phyloP scores from a whole-genome alignment of 2,888 invertebrate genomes.

The Temnothorax ravouxi region DNA sequence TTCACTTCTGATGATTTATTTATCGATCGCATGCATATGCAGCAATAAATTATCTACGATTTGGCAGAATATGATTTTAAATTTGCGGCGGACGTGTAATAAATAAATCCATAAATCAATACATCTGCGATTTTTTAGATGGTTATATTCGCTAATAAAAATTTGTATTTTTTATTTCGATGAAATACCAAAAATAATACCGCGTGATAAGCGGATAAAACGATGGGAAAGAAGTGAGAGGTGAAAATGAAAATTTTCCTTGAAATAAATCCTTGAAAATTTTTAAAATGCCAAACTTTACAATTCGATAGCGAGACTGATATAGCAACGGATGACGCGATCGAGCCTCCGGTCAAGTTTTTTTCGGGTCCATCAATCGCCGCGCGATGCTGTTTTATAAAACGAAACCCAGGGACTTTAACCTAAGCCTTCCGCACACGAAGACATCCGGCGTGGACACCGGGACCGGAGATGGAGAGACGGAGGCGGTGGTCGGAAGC shows the following conservation, averaged over 20 bases:
- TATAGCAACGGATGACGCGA: not conserved
- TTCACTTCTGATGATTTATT: slow-evolving; percentile 37
- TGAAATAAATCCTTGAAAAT: slow-evolving; percentile 9
- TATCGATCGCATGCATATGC: not conserved
- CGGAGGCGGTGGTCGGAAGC: slow-evolving; percentile 14
- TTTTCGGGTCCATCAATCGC: slow-evolving; percentile 60
- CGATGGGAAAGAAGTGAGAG: not conserved
- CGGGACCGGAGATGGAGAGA: not conserved
- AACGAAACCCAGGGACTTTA: slow-evolving; percentile 67
- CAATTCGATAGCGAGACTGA: not conserved
- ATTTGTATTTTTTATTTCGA: not conserved
- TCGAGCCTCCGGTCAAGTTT: slow-evolving; percentile 12
- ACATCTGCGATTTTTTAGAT: not conserved
- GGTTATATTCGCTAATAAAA: not conserved
- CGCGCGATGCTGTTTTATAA: slow-evolving; percentile 71
- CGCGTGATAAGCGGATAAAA: not conserved
- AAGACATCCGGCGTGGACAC: slow-evolving; percentile 11
- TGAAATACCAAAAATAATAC: not conserved
- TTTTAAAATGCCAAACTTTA: slow-evolving; percentile 35
- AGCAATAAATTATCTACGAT: slow-evolving; percentile 14
- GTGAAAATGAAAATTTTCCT: not conserved
- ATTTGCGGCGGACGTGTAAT: not conserved
- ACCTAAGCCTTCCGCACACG: slow-evolving; percentile 50
- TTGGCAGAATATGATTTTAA: not conserved
- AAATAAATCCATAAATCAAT: not conserved